phyloP scores from a whole-genome alignment of 2,113 vertebrate genomes.

The Sphaerodactylus townsendi region DNA sequence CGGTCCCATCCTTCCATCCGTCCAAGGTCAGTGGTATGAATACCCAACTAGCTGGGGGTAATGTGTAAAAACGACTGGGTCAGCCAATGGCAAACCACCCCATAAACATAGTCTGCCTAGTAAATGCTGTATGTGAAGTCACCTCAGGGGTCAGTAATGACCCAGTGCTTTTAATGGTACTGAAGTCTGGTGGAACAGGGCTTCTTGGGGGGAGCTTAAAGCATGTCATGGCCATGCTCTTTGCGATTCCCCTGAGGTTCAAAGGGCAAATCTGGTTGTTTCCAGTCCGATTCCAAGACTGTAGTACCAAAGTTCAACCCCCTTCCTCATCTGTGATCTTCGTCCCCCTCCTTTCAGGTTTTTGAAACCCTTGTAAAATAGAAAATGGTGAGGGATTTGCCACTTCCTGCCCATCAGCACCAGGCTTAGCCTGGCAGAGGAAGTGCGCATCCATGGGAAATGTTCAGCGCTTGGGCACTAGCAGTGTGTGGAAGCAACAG shows the following conservation, averaged over 20 bases:
- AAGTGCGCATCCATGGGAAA: neutral
- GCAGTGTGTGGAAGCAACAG: neutral
- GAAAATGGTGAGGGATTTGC: neutral
- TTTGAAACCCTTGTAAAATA: neutral
- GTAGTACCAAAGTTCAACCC: neutral
- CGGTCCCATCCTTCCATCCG: no score
- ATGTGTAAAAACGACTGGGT: no score
- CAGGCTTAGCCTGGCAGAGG: neutral
- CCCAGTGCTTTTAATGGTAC: no score
- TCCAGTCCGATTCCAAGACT: neutral
- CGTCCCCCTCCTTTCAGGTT: neutral
- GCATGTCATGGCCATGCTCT: neutral
- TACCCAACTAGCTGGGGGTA: no score
- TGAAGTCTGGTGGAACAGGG: neutral
- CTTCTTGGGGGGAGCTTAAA: neutral
- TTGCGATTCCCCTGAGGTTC: neutral
- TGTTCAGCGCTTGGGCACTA: fast-evolving
- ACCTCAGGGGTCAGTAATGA: no score
- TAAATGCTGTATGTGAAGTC: no score
- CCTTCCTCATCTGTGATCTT: neutral
- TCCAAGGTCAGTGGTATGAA: no score
- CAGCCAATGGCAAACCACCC: no score
- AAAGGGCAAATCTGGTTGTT: neutral
- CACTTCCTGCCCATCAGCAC: neutral
- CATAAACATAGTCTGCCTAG: no score